Evolutionary conservation across 2,888 invertebrate genomes (phyloP).

Genomic region (Andrena bicolor): DNA sequence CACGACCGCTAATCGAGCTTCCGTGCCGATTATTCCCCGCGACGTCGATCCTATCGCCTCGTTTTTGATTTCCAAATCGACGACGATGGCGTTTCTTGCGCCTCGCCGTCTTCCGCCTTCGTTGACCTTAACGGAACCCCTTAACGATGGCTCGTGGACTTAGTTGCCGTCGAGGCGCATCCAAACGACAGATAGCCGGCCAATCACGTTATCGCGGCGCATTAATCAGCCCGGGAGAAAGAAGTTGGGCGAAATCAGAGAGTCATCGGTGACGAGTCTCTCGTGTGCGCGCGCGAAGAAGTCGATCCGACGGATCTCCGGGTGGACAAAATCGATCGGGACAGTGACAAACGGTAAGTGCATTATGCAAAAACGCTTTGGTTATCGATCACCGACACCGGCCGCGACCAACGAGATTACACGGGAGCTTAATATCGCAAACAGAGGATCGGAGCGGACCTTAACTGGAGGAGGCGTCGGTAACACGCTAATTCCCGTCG

Average conservation of each 20-base stretch:
- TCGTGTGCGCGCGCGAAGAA: background rate
- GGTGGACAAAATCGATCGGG: conserved; percentile 11
- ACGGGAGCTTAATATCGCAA: conserved; percentile 49
- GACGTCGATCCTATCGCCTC: conserved; percentile 12
- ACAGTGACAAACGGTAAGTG: conserved; percentile 55
- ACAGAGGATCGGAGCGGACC: conserved; percentile 35
- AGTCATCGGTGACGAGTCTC: conserved; percentile 36
- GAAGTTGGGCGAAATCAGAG: conserved; percentile 27
- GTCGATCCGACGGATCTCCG: conserved; percentile 15
- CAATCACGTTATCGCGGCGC: conserved; percentile 36
- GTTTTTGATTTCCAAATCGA: conserved; percentile 24
- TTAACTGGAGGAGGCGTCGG: conserved; percentile 34
- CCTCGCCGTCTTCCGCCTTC: background rate
- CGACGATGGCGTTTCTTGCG: conserved; percentile 18
- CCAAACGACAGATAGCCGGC: conserved; percentile 13
- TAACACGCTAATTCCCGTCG: conserved; percentile 34
- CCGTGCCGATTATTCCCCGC: conserved; percentile 5
- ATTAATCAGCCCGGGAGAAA: conserved; percentile 39
- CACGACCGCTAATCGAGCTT: conserved; percentile 16
- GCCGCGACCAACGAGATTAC: conserved; percentile 53
- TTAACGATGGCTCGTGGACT: conserved; percentile 24
- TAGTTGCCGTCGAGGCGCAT: conserved; percentile 21
- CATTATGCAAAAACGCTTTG: conserved; percentile 52
- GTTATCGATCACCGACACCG: conserved; percentile 52
- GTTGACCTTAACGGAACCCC: background rate